Evolutionary conservation across 2,797 vertebrate species (phyloP).

Genomic region (Pteropus rufus): DNA sequence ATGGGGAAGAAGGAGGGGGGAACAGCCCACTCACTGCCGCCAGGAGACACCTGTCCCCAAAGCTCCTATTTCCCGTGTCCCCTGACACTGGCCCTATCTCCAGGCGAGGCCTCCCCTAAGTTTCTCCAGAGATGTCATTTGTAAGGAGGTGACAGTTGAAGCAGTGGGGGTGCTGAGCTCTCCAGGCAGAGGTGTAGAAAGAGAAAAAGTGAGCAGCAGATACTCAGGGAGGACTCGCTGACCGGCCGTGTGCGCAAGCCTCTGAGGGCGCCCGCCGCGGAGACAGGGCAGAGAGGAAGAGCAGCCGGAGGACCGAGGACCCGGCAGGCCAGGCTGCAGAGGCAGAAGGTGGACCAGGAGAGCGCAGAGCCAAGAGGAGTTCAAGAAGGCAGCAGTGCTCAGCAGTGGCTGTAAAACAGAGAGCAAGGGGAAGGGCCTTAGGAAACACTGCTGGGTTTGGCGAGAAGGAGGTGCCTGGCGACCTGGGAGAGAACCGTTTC

Average conservation of each 20-base stretch:
- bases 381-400: conserved; percentile 42
- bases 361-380: conserved; percentile 46
- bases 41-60: background rate
- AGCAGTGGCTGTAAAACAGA: conserved; percentile 57
- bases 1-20: conserved; percentile 27
- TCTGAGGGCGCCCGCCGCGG: background rate
- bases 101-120: background rate
- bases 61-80: background rate
- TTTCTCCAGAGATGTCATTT: background rate
- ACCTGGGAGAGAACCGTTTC: conserved; percentile 11
- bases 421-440: background rate
- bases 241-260: background rate
- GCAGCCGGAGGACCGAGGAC: background rate
- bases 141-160: conserved; percentile 32
- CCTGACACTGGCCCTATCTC: background rate
- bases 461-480: background rate
- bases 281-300: conserved; percentile 44
- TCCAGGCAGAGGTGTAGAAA: conserved; percentile 23
- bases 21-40: background rate
- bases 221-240: background rate
- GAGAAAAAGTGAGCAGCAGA: background rate
- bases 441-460: background rate
- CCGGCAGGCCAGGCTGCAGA: conserved; percentile 41
- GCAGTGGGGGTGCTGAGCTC: conserved; percentile 2
- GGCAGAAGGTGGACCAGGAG: conserved; percentile 51